Conservation (phyloP, 2,797 vertebrate genomes). For the Spizella passerina region DNA sequence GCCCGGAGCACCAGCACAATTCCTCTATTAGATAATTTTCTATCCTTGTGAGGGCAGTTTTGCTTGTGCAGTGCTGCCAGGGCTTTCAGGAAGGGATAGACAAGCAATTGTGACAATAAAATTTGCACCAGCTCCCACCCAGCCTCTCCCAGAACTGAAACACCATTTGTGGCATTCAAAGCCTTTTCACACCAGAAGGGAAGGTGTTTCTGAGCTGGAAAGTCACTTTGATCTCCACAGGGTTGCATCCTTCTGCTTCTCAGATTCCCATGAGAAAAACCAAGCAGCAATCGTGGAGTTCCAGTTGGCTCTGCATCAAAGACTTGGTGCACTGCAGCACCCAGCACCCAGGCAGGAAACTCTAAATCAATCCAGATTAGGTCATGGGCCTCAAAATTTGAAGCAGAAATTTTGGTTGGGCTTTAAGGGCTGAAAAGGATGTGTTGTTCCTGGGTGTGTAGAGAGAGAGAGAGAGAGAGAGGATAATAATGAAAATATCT, state of each 20-base stretch:
- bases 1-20: slow-evolving; percentile 26
- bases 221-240: slow-evolving; percentile 5
- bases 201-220: slow-evolving; percentile 28
- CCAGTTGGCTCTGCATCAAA: background rate
- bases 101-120: slow-evolving; percentile 69
- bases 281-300: background rate
- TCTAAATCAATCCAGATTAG: background rate
- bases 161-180: slow-evolving; percentile 19
- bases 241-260: slow-evolving; percentile 6
- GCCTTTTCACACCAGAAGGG: slow-evolving; percentile 35
- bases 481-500: background rate
- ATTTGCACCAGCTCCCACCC: slow-evolving; percentile 72
- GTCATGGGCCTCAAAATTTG: background rate
- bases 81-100: slow-evolving; percentile 80
- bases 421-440: background rate
- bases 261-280: background rate
- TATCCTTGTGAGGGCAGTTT: slow-evolving; percentile 64
- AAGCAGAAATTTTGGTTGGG: background rate
- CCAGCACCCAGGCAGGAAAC: background rate
- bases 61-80: slow-evolving; percentile 61
- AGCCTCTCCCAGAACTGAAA: slow-evolving; percentile 69
- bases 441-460: background rate
- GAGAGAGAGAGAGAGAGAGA: background rate
- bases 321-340: background rate
- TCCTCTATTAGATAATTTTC: slow-evolving; percentile 72